Base-by-base conservation (phyloP, 2,113 vertebrate species). In the Calyptommatus sinebrachiatus region DNA sequence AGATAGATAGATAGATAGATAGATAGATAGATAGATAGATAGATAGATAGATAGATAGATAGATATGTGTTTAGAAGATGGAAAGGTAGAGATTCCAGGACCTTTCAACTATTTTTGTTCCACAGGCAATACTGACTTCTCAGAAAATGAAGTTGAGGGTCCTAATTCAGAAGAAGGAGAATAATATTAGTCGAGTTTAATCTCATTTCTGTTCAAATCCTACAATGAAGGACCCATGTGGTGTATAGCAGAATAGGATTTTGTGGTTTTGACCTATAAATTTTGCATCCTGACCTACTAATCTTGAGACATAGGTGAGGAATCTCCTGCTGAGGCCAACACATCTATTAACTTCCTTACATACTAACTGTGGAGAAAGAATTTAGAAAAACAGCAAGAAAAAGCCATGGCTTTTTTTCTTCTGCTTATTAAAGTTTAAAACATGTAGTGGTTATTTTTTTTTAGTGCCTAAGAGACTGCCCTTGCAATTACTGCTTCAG, bases 221-320 rank as follows among this genome's bases (percentile, higher is more conserved):
- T 65, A n/a, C 24, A 69, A n/a, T 9, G 18, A 78, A 35, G 48
- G 21, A 69, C 22, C 53, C 71, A 20, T 45, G 28, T 67, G 70
- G 29, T 48, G 31, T 68, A 14, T 1, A 29, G 14, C 22, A 31
- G 57, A 77, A 35, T 24, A 48, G 45, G 24, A 70, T 73, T 62
- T 75, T 62, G 9, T 69, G 71, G 26, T 79, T 45, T 29, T 24
- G 24, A 65, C 71, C 82, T 83, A 79, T 83, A 79, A 74, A 70
- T 74, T 45, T 74, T 45, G 41, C 35, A 2, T 61, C 57, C 67
- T 12, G 7, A 53, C 50, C 53, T 9, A 70, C 41, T 70, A 61
- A 10, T 41, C 35, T 41, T 70, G 20, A 74, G 60, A 63, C 62
- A 41, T 26, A 69, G 66, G 63, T 35, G 63, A 45, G 71, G 65